A percentile compares a stretch with the other conserved stretches of the same genome.
Conservation (phyloP, 1,140 invertebrate genomes). For the Drosophila santomea region DNA sequence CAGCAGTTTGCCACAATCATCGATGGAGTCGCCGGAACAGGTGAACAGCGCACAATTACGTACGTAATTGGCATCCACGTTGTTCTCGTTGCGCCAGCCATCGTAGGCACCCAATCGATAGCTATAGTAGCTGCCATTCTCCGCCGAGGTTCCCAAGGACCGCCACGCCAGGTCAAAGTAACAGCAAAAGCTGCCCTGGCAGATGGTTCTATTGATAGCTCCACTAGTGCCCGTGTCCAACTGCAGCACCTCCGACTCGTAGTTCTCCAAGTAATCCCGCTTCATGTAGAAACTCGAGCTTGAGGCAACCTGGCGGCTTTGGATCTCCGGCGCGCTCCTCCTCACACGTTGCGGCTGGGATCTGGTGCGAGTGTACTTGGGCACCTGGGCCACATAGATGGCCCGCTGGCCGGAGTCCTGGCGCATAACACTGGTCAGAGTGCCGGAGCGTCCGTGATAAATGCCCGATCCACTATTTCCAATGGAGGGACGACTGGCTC, state of each 20-base stretch:
- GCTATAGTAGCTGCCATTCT: constrained; percentile 13
- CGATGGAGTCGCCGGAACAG: constrained; percentile 54
- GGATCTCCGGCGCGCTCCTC: neutral
- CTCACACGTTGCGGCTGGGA: neutral
- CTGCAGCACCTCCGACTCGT: constrained; percentile 41
- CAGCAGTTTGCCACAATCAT: constrained; percentile 56
- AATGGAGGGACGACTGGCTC: constrained; percentile 76
- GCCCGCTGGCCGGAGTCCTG: constrained; percentile 40
- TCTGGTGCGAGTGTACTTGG: constrained; percentile 29
- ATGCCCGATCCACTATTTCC: constrained; percentile 85
- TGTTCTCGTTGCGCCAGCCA: constrained; percentile 60
- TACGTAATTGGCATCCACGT: constrained; percentile 53
- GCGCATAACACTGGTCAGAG: constrained; percentile 53
- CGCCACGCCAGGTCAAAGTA: constrained; percentile 56
- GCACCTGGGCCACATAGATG: constrained; percentile 63
- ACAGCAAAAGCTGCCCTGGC: constrained; percentile 62
- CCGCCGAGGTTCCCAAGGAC: neutral
- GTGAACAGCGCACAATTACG: constrained; percentile 67
- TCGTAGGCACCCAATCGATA: constrained; percentile 69
- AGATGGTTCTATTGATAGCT: constrained; percentile 17
- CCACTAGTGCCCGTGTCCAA: neutral
- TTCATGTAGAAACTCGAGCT: constrained; percentile 49
- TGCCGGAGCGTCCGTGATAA: constrained; percentile 75
- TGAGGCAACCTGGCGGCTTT: neutral
- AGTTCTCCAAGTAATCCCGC: constrained; percentile 55